These are phyloP conservation scores for Palythoa heliodiscus DNA, from an alignment of 92 coral and sea anemone species.

Conservation along the genomic window DNA sequence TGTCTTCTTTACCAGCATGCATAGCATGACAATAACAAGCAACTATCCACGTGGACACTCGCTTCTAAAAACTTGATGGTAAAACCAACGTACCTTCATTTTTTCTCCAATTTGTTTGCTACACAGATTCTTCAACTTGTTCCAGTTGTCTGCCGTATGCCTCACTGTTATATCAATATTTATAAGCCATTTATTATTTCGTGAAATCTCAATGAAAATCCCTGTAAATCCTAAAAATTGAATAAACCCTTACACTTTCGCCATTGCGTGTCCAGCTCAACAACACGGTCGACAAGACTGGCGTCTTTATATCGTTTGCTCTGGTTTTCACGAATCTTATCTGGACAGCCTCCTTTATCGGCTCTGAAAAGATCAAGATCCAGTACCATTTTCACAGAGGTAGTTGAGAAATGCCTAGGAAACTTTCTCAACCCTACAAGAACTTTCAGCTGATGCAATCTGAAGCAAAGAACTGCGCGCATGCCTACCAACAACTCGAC, in stretches of 20 bases:
- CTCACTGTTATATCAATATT: slow-evolving; percentile 67
- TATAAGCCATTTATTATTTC: slow-evolving; percentile 1
- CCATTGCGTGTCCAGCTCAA: slow-evolving; percentile 95
- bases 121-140: slow-evolving; percentile 91
- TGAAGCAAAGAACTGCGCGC: slow-evolving; percentile 53
- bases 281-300: slow-evolving; percentile 90
- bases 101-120: slow-evolving; percentile 99
- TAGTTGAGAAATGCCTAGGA: slow-evolving; percentile 64
- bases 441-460: slow-evolving; percentile 95
- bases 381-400: slow-evolving; percentile 87
- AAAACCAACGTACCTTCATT: slow-evolving; percentile 81
- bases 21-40: neutral
- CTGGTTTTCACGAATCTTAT: slow-evolving; percentile 99
- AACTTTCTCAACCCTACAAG: slow-evolving; percentile 39
- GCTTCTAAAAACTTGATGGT: neutral
- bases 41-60: slow-evolving; percentile 26
- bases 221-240: neutral
- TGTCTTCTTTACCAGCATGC: too few species aligned
- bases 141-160: slow-evolving; percentile 95
- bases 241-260: slow-evolving; percentile 77
- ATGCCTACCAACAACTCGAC: slow-evolving; percentile 53
- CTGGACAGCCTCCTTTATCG: slow-evolving; percentile 97
- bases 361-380: slow-evolving; percentile 92
- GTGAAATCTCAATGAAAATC: slow-evolving; percentile 2
- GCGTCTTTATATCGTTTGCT: slow-evolving; percentile 98